Base-by-base conservation (phyloP, 2,797 vertebrate species). In the Anguilla pacifica region DNA sequence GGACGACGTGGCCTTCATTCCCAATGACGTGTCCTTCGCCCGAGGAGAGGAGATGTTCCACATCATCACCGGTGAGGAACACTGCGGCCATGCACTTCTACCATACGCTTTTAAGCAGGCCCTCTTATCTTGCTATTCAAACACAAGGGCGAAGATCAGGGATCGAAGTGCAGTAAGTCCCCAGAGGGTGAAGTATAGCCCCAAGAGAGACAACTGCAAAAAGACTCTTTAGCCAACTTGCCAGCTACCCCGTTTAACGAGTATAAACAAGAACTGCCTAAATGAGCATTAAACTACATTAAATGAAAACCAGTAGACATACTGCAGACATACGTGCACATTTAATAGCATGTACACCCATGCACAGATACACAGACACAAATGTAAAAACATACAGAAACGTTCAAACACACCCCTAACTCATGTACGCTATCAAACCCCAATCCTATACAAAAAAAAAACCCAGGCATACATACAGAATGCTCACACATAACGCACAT, bases 1-100 rank as follows among this genome's bases (percentile, higher is more conserved):
- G 89, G 98, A 98, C 35, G 98, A 99, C 89, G 97, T 98, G 46
- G 97, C 97, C 57, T 99, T 99, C 95, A 99, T 99, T 88, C 98
- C 99, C 90, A 99, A 99, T 83, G 97, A 99, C 51, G 90, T 99
- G 87, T 91, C 93, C 2, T 99, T 99, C 90, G 93, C 95, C 91
- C 97, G 97, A 90, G 97, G 94, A 88, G 96, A 97, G 91, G 97
- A 97, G 95, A 98, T 96, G 96, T 99, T 99, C 91, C 98, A 99
- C 87, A 99, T 99, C 84, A 98, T 99, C 91, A 99, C 98, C 90
- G 98, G 99, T 99, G 94, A 87, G 85, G 35, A 43, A 39, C 55
- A 67, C 3, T 15, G 17, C n/a, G 25, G 10, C 49, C 49, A 49
- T n/a, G n/a, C n/a, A n/a, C n/a, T n/a, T n/a, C n/a, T n/a, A n/a